phyloP scores from a whole-genome alignment of 2,113 vertebrate species.

The Triplophysa dalaica region DNA sequence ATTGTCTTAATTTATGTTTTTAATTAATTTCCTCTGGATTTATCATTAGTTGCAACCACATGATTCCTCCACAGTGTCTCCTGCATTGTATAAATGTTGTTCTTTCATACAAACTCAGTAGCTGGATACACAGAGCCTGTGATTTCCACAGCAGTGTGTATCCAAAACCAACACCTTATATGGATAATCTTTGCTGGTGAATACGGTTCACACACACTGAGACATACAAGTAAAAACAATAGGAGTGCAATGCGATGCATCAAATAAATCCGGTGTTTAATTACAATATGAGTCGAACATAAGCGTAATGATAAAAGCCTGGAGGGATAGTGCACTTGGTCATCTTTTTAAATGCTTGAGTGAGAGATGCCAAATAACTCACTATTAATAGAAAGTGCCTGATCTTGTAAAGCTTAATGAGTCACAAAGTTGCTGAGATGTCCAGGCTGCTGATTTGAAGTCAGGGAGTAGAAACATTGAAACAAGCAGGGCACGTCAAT shows the following conservation, averaged over 20 bases:
- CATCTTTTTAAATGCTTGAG: slow-evolving; percentile 46
- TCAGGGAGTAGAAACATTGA: slow-evolving; percentile 16
- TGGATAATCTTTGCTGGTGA: slow-evolving; percentile 47
- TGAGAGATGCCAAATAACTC: slow-evolving; percentile 42
- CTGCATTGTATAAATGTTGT: background rate
- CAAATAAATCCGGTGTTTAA: slow-evolving; percentile 31
- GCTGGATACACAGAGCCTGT: slow-evolving; percentile 23
- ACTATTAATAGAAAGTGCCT: slow-evolving; percentile 52
- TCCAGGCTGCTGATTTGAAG: slow-evolving; percentile 7
- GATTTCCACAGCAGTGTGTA: slow-evolving; percentile 40
- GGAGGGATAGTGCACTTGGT: slow-evolving; percentile 39
- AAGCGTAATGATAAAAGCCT: slow-evolving; percentile 17
- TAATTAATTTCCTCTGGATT: too few relatives aligned
- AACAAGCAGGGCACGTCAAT: slow-evolving; percentile 22
- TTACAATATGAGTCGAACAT: slow-evolving; percentile 22
- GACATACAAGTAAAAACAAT: slow-evolving; percentile 25
- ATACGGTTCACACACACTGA: slow-evolving; percentile 35
- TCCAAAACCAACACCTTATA: slow-evolving; percentile 55
- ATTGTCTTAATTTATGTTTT: background rate
- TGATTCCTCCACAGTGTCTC: background rate
- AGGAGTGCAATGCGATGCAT: slow-evolving; percentile 9
- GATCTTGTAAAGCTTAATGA: slow-evolving; percentile 46
- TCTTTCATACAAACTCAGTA: slow-evolving; percentile 24
- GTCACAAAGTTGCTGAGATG: slow-evolving; percentile 40
- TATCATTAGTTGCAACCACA: slow-evolving; percentile 4